These are phyloP conservation scores for Furcifer pardalis DNA, from an alignment of 2,797 vertebrate genomes.

Conservation along the genomic window DNA sequence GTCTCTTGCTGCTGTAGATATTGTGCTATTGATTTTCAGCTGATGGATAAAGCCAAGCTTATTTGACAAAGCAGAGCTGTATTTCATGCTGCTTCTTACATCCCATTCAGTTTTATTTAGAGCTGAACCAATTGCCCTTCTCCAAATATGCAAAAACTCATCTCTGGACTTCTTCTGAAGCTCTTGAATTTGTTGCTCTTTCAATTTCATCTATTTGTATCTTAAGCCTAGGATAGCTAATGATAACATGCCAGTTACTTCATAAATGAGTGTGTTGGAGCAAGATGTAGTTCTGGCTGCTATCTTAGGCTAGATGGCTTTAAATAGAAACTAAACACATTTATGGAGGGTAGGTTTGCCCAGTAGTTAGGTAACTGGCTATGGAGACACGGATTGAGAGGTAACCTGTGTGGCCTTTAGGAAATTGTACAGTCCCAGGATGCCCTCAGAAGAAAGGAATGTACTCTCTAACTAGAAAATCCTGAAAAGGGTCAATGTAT, in stretches of 20 bases:
- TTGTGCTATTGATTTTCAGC: slow-evolving; percentile 69
- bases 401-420: too few species aligned
- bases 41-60: slow-evolving; percentile 50
- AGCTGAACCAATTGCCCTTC: neutral
- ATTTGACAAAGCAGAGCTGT: slow-evolving; percentile 8
- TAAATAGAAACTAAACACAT: neutral
- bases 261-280: neutral
- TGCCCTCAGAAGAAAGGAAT: too few species aligned
- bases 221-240: neutral
- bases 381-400: too few species aligned
- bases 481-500: too few species aligned
- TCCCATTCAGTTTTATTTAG: neutral
- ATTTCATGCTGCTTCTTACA: slow-evolving; percentile 26
- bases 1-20: slow-evolving; percentile 54
- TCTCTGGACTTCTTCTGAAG: neutral
- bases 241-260: neutral
- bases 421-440: too few species aligned
- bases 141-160: neutral
- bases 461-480: too few species aligned
- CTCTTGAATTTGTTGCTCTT: neutral
- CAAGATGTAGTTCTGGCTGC: neutral
- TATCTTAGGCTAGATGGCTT: neutral
- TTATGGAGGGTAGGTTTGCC: neutral
- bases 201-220: neutral
- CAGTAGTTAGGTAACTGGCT: too few species aligned